phyloP scores from a whole-genome alignment of 2,113 vertebrate species.

The Mixornis gularis region DNA sequence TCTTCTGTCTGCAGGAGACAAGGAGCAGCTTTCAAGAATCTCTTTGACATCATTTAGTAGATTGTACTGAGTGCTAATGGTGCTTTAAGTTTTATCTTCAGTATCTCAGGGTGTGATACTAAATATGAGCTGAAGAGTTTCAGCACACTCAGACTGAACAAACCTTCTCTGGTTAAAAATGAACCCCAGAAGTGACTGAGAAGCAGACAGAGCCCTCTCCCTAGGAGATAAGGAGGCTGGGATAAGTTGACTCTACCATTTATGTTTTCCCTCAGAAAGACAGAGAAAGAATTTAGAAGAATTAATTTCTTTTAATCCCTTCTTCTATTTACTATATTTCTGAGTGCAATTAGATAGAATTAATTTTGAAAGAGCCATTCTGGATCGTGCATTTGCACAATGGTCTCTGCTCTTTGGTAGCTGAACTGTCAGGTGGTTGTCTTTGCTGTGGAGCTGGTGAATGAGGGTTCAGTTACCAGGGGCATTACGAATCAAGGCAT shows the following conservation, averaged over 20 bases:
- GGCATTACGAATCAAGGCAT: neutral
- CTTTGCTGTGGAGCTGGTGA: neutral
- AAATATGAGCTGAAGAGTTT: neutral
- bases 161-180: neutral
- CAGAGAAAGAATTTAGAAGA: neutral
- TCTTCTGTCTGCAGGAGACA: neutral
- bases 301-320: neutral
- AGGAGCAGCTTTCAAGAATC: neutral
- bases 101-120: neutral
- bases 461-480: neutral
- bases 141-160: neutral
- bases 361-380: neutral
- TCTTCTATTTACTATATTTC: neutral
- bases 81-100: neutral
- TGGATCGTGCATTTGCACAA: neutral
- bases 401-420: neutral
- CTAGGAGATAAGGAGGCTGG: neutral
- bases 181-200: neutral
- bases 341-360: neutral
- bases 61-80: neutral
- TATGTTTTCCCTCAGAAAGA: neutral
- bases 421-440: neutral
- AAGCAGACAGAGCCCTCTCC: neutral
- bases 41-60: neutral
- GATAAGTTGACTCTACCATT: neutral